Evolutionary conservation across 2,113 vertebrate species (phyloP), one percentile per base, ranked within the genome.

Genomic region (Xenopus laevis): DNA sequence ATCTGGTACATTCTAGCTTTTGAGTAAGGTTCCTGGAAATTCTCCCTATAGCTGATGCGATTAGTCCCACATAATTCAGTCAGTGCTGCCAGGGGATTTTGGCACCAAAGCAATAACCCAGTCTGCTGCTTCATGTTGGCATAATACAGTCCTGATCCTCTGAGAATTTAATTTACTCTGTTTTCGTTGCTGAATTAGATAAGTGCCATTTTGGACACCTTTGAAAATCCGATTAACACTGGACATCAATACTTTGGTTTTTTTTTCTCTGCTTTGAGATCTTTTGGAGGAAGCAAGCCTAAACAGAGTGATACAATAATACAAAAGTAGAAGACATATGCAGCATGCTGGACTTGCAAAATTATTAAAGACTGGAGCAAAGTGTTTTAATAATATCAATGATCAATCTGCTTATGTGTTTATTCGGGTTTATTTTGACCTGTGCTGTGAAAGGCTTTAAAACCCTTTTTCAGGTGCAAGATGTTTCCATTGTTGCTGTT

Each of bases 41-140:
- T 60, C 70, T 77, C 74, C 74, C 60, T 67, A 57, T 70, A 70
- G 74, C 66, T 76, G 73, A 76, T 77, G 67, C 70, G 74, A 77
- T 77, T 70, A 77, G 74, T 69, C 66, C 74, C 74, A 70, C 66
- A 70, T 77, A 70, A 77, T 77, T 69, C 74, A 69, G 66, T 46
- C 27, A 23, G 16, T 16, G 46, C 30, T 77, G 74, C 74, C 74
- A 77, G 69, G 66, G 65, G 74, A 77, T 77, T 64, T 67, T 77
- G 74, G 74, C 74, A 64, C 47, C 9, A 64, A 27, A 69, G 40
- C 67, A 64, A 67, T 70, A 77, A 70, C 74, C 67, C 59, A 57
- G 74, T 77, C 74, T 64, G 74, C 59, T 77, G 30, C 60, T 70
- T 68, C 60, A 70, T 44, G 30, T 77, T 77, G 66, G 74, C 74